Evolutionary conservation across 1,140 invertebrate genomes (phyloP), one percentile per base, ranked within the genome.

Genomic region (Drosophila leontia): DNA sequence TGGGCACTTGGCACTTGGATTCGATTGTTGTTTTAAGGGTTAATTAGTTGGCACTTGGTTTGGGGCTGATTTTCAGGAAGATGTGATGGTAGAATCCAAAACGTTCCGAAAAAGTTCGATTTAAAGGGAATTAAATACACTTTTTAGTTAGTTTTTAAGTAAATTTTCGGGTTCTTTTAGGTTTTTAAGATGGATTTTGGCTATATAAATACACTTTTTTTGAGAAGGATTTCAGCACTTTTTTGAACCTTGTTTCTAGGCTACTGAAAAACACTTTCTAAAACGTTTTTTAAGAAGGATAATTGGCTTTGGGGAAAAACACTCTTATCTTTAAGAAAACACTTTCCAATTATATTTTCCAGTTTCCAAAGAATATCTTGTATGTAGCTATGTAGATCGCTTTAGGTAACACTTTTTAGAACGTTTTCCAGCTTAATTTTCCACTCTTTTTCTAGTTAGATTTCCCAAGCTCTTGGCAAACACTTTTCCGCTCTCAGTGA

Each of bases 1-100:
- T 29, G 26, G 32, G 29, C 11, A 44, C 58, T 75, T 45, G 63
- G 17, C 42, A 48, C 60, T 60, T 70, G 5, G 37, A 70, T 47
- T 75, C 37, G n/a, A 48, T 63, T 56, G 53, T 39, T 39, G 19
- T 4, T 56, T 56, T 39, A 23, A n/a, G 13, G 35, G 34, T n/a
- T 8, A 23, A 13, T 37, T 39, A 1, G 13, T 56, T 59, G 41
- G 42, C 58, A 70, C 61, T 67, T 58, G 45, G 32, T 60, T 41
- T 44, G 19, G 19, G 15, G 17, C 26, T 29, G 11, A 23, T 37
- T 13, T 37, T 3, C 17, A 15, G 19, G 4, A 6, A 15, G 13
- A n/a, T 26, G 11, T 2, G 34, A 23, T 17, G 29, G 1, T 26
- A 26, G 13, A 23, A 17, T 8, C 8, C 13, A 13, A 19, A 19